phyloP scores from a whole-genome alignment of 2,888 invertebrate species.

The Tanaodytes sp. region DNA sequence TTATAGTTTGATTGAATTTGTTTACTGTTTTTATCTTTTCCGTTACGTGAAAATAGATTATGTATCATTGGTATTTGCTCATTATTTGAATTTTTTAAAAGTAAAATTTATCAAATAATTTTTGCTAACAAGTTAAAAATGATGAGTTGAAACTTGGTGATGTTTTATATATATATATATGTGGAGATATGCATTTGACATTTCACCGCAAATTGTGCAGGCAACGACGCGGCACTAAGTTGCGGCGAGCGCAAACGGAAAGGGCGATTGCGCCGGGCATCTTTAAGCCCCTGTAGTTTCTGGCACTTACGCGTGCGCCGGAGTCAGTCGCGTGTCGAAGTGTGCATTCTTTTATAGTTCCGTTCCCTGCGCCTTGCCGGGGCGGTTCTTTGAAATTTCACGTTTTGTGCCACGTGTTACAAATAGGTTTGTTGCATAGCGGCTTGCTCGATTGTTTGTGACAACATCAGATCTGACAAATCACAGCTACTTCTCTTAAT shows the following conservation, averaged over 20 bases:
- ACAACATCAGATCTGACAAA: conserved; percentile 42
- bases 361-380: conserved; percentile 36
- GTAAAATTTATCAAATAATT: too few species aligned
- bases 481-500: conserved; percentile 37
- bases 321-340: conserved; percentile 56
- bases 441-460: conserved; percentile 62
- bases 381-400: conserved; percentile 61
- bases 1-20: too few species aligned
- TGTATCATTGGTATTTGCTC: too few species aligned
- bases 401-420: conserved; percentile 67
- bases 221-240: conserved; percentile 68
- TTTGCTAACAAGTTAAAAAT: too few species aligned
- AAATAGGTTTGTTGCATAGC: conserved; percentile 68
- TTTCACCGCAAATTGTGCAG: conserved; percentile 62
- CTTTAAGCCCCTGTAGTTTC: conserved; percentile 44
- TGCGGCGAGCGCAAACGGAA: conserved; percentile 65
- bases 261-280: conserved; percentile 51
- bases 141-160: too few species aligned
- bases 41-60: too few species aligned
- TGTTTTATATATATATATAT: too few species aligned
- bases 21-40: too few species aligned
- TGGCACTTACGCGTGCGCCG: conserved; percentile 45
- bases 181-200: conserved; percentile 66
- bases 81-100: too few species aligned
- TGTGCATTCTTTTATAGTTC: conserved; percentile 59